These are phyloP conservation scores for Xanthostigma xanthostigma DNA, from an alignment of 2,888 invertebrate genomes.

Conservation along the genomic window DNA sequence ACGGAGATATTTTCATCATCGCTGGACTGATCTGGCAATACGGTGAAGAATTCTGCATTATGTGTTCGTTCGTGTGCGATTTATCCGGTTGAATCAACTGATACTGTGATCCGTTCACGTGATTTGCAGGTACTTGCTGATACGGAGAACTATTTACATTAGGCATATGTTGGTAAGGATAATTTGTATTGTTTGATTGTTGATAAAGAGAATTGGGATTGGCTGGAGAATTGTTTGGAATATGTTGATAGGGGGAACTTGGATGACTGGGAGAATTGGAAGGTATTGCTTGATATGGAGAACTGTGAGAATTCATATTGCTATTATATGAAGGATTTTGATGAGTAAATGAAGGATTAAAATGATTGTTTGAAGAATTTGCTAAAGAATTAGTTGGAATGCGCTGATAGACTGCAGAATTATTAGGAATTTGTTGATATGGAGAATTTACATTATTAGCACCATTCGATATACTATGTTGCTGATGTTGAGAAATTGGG, in stretches of 20 bases:
- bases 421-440: conserved; percentile 4
- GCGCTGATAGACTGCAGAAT: too few species aligned
- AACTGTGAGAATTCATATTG: too few species aligned
- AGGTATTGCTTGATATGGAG: too few species aligned
- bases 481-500: too few species aligned
- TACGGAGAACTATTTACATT: conserved; percentile 1
- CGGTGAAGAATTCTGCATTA: conserved; percentile 21
- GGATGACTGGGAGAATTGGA: background rate
- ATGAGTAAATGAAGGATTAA: too few species aligned
- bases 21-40: conserved; percentile 17
- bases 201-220: conserved; percentile 6
- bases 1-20: conserved; percentile 24
- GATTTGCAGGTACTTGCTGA: conserved; percentile 5
- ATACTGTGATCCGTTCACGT: conserved; percentile 1
- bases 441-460: background rate
- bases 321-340: too few species aligned
- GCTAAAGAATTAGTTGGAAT: too few species aligned
- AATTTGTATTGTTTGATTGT: conserved; percentile 5
- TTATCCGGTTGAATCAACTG: background rate
- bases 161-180: conserved; percentile 4
- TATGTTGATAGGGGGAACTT: conserved; percentile 2
- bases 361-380: too few species aligned
- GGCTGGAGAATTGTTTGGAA: background rate
- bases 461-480: too few species aligned
- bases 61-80: background rate